These are phyloP conservation scores for Blomia tropicalis DNA, from an alignment of 2,888 invertebrate species.

Conservation along the genomic window DNA sequence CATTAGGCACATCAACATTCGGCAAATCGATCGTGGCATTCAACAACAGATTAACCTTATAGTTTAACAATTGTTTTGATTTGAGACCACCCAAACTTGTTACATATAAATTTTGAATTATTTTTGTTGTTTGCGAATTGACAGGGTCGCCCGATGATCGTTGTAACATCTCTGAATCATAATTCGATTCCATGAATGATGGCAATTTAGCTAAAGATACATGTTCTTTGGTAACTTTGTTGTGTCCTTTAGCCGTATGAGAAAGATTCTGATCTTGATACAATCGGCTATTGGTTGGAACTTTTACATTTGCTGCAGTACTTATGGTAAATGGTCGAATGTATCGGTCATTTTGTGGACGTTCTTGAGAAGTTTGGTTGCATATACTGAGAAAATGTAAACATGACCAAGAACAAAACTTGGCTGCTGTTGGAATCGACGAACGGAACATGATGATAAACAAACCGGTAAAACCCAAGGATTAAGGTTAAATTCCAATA, in stretches of 20 bases:
- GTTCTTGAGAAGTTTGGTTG: not conserved
- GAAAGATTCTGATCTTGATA: not conserved
- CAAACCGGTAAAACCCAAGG: too few relatives aligned
- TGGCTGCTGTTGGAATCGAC: not conserved
- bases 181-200: not conserved
- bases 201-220: not conserved
- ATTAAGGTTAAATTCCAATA: too few relatives aligned
- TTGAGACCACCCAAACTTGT: slow-evolving; percentile 9
- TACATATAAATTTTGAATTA: slow-evolving; percentile 4
- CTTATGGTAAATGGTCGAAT: slow-evolving; percentile 12
- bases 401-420: not conserved
- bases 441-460: not conserved
- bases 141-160: not conserved
- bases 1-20: not conserved
- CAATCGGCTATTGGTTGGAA: not conserved
- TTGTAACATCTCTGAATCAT: not conserved
- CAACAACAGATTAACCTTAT: not conserved
- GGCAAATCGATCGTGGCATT: slow-evolving; percentile 10
- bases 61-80: not conserved
- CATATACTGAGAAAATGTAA: not conserved
- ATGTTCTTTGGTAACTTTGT: not conserved
- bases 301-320: not conserved
- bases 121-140: not conserved
- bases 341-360: not conserved
- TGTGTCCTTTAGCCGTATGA: not conserved